phyloP scores from a whole-genome alignment of 1,140 invertebrate species.

The Cyphomyrmex costatus region DNA sequence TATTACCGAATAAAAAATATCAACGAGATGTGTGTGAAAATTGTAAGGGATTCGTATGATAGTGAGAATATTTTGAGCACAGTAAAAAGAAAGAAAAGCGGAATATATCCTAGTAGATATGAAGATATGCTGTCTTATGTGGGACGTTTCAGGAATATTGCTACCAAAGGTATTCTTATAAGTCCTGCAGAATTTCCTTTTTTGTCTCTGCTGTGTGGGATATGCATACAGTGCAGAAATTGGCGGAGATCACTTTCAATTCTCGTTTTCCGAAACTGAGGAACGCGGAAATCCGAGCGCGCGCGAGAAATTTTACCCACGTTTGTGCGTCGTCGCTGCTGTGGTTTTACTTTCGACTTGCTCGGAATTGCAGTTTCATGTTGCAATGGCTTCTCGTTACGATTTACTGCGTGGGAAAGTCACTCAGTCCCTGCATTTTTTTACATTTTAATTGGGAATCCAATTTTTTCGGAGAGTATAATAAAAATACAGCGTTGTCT shows the following conservation, averaged over 20 bases:
- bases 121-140: not conserved
- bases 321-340: not conserved
- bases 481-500: not conserved
- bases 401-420: slow-evolving; percentile 29
- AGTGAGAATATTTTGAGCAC: not conserved
- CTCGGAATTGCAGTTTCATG: slow-evolving; percentile 25
- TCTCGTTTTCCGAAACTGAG: slow-evolving; percentile 37
- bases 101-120: not conserved
- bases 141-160: not conserved
- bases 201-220: not conserved
- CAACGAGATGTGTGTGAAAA: not conserved
- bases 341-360: slow-evolving; percentile 25
- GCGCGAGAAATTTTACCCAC: slow-evolving; percentile 25
- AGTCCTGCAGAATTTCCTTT: not conserved
- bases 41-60: not conserved
- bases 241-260: not conserved
- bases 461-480: not conserved
- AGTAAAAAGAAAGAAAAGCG: not conserved
- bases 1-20: not conserved
- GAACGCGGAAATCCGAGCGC: slow-evolving; percentile 32
- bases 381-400: slow-evolving; percentile 1
- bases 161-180: not conserved
- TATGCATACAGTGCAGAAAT: not conserved
- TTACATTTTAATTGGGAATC: slow-evolving; percentile 27
- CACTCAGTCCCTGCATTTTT: not conserved